Evolutionary conservation across 2,113 vertebrate genomes (phyloP).

Genomic region (Holacanthus passer): DNA sequence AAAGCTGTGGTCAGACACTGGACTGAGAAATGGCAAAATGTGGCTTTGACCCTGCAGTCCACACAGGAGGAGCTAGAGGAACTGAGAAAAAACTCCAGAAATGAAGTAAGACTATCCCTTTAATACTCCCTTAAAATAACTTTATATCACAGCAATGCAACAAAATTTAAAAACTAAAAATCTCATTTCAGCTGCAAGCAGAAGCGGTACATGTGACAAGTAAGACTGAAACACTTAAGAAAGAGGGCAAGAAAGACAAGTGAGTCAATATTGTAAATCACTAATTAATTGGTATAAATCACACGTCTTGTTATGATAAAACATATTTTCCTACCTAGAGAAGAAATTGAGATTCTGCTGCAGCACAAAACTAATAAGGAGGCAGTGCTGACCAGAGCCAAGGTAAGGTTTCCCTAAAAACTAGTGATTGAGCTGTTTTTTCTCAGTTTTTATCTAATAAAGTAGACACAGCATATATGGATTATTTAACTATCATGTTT

Average conservation of each 20-base stretch:
- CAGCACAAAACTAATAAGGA: slow-evolving; percentile 53
- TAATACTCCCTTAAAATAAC: background rate
- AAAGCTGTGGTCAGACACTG: slow-evolving; percentile 75
- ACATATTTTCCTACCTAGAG: slow-evolving; percentile 41
- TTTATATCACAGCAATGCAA: background rate
- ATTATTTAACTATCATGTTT: background rate
- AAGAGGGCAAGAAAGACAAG: slow-evolving; percentile 60
- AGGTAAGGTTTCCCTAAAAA: slow-evolving; percentile 39
- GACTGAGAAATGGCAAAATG: slow-evolving; percentile 82
- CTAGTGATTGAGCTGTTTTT: background rate
- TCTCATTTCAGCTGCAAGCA: slow-evolving; percentile 31
- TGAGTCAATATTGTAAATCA: slow-evolving; percentile 38
- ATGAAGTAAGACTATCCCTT: slow-evolving; percentile 45
- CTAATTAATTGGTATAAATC: no score
- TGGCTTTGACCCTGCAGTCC: slow-evolving; percentile 70
- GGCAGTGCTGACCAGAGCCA: slow-evolving; percentile 56
- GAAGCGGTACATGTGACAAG: slow-evolving; percentile 17
- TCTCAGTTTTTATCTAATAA: background rate
- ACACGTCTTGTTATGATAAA: background rate
- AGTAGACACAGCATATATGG: background rate
- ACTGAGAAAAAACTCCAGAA: slow-evolving; percentile 44
- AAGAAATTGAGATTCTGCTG: slow-evolving; percentile 56
- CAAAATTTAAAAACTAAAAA: background rate
- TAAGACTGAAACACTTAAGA: slow-evolving; percentile 54
- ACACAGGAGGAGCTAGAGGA: slow-evolving; percentile 78